Evolutionary conservation across 2,888 invertebrate genomes (phyloP).

Genomic region (Thereva unica): DNA sequence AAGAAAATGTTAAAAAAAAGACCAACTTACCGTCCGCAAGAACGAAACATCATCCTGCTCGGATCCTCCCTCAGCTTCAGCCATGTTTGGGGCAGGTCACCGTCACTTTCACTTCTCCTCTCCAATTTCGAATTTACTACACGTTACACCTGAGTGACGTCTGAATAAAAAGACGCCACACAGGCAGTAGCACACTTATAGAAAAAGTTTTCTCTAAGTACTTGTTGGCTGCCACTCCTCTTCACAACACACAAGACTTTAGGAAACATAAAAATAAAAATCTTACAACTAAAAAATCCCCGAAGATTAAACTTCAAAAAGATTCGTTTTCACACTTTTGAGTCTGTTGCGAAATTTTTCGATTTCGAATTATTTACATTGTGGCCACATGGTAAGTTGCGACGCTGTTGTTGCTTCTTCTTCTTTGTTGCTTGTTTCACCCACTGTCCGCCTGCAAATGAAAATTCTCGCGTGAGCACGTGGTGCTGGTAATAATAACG

Average conservation of each 20-base stretch:
- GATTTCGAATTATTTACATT: slow-evolving; percentile 5
- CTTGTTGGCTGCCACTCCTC: too few relatives aligned
- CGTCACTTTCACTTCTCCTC: slow-evolving; percentile 10
- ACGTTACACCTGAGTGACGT: slow-evolving; percentile 33
- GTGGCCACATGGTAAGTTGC: slow-evolving; percentile 11
- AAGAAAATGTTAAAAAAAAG: slow-evolving; percentile 19
- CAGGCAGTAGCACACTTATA: slow-evolving; percentile 22
- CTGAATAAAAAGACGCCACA: slow-evolving; percentile 34
- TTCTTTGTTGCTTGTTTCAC: slow-evolving; percentile 8
- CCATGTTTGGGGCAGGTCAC: slow-evolving; percentile 63
- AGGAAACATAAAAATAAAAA: slow-evolving; percentile 1
- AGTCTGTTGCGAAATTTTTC: not conserved
- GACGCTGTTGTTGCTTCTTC: not conserved
- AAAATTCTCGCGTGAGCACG: slow-evolving; percentile 21
- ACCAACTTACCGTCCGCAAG: slow-evolving; percentile 88
- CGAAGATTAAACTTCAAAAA: too few relatives aligned
- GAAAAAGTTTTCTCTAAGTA: slow-evolving; percentile 1
- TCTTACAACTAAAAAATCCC: slow-evolving; percentile 8
- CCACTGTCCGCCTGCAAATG: slow-evolving; percentile 32
- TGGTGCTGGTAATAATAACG: not conserved
- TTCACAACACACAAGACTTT: too few relatives aligned
- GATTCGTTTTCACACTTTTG: too few relatives aligned
- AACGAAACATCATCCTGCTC: slow-evolving; percentile 99
- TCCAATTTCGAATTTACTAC: slow-evolving; percentile 7
- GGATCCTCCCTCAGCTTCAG: slow-evolving; percentile 92